These are phyloP conservation scores for Cathartes aura DNA, from an alignment of 2,113 vertebrate species.

Conservation along the genomic window DNA sequence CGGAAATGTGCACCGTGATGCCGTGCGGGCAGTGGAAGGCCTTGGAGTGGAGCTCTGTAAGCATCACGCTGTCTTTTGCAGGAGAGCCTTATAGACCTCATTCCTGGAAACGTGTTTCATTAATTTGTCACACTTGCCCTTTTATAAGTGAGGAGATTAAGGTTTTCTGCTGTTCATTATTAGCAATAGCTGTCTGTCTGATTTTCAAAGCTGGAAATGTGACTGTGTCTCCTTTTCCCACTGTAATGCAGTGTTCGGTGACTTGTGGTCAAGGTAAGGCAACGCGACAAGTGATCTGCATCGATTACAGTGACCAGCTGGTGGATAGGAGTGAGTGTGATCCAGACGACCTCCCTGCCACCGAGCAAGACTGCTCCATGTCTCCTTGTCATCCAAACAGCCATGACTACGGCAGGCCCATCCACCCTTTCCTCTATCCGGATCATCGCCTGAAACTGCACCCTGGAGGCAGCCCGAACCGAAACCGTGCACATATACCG, in stretches of 20 bases:
- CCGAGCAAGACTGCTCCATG: constrained; percentile 92
- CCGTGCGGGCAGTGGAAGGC: constrained; percentile 95
- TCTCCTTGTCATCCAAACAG: constrained; percentile 87
- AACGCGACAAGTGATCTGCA: constrained; percentile 89
- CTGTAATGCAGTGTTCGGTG: constrained; percentile 88
- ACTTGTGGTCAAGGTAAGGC: constrained; percentile 95
- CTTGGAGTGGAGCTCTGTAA: constrained; percentile 94
- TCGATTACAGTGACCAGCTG: constrained; percentile 91
- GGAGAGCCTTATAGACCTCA: not conserved
- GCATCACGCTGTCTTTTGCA: not conserved
- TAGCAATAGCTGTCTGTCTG: not conserved
- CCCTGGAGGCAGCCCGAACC: constrained; percentile 58
- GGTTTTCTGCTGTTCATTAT: not conserved
- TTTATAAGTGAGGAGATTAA: not conserved
- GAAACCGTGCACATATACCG: constrained; percentile 69
- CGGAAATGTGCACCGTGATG: constrained; percentile 86
- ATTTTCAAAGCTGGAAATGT: not conserved
- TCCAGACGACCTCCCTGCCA: constrained; percentile 86
- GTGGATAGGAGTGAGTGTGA: constrained; percentile 89
- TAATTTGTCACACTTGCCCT: not conserved
- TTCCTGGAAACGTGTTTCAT: not conserved
- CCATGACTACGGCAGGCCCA: constrained; percentile 73
- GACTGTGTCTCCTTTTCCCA: constrained; percentile 54
- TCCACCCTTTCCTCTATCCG: constrained; percentile 75
- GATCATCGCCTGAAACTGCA: constrained; percentile 75